Conservation (phyloP, 2,888 invertebrate species). For the Cephus spinipes region DNA sequence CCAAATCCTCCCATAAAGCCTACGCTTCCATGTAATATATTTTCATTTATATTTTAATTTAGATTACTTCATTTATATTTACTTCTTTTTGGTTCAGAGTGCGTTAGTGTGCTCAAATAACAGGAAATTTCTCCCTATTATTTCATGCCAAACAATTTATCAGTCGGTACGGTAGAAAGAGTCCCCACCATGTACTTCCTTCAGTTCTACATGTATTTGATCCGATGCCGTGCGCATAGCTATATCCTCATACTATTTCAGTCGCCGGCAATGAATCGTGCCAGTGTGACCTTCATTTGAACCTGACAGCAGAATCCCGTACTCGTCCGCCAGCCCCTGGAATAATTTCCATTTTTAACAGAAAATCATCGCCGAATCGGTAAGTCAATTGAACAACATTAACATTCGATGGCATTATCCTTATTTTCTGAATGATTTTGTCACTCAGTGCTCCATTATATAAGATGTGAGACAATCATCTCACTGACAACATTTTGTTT, state of each 20-base stretch:
- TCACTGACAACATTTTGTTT: not conserved
- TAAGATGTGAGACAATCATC: not conserved
- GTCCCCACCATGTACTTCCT: not conserved
- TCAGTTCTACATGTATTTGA: not conserved
- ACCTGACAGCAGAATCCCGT: slow-evolving; percentile 30
- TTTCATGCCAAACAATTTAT: not conserved
- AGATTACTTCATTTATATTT: not conserved
- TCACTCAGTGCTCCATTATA: not conserved
- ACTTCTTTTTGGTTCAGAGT: not conserved
- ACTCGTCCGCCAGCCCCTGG: slow-evolving; percentile 19
- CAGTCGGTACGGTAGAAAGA: not conserved
- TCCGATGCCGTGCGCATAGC: not conserved
- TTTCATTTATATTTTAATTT: not conserved
- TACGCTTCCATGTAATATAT: too few relatives aligned
- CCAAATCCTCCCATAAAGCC: too few relatives aligned
- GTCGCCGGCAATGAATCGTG: slow-evolving; percentile 3
- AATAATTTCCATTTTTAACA: slow-evolving; percentile 13
- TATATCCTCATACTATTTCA: not conserved
- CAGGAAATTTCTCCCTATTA: not conserved
- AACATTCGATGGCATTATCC: not conserved
- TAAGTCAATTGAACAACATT: slow-evolving; percentile 1
- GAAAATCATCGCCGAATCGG: slow-evolving; percentile 15
- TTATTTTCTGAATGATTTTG: not conserved
- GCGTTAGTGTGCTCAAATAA: not conserved
- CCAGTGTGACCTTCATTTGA: slow-evolving; percentile 50